phyloP scores from a whole-genome alignment of 30 jellyfish, hydroid and myxozoan species.

The Nemopilema nomurai region DNA sequence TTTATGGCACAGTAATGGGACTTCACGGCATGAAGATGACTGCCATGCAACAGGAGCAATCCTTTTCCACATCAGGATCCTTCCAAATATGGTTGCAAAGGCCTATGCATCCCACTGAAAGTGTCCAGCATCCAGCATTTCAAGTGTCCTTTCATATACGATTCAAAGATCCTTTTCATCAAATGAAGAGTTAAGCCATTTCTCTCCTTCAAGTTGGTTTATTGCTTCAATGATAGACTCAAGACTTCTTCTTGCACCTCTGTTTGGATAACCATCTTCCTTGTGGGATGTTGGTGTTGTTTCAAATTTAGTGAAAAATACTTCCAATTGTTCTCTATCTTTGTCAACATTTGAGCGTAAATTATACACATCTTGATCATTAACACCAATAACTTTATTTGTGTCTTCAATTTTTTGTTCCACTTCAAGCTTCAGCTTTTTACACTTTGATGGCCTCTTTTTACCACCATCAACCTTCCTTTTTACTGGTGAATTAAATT shows the following conservation, averaged over 20 bases:
- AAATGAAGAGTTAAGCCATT: slow-evolving; percentile 32
- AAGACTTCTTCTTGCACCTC: slow-evolving; percentile 89
- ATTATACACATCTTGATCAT: slow-evolving; percentile 36
- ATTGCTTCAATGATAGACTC: slow-evolving; percentile 96
- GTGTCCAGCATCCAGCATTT: no score
- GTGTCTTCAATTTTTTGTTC: slow-evolving; percentile 31
- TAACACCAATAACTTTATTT: slow-evolving; percentile 8
- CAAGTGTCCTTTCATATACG: background rate
- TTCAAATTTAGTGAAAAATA: slow-evolving; percentile 29
- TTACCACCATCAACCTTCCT: slow-evolving; percentile 38
- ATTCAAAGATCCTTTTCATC: slow-evolving; percentile 6
- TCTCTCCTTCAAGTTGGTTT: slow-evolving; percentile 88
- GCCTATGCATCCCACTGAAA: no score
- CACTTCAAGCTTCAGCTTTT: slow-evolving; percentile 42
- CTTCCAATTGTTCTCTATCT: slow-evolving; percentile 23
- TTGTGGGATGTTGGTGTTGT: slow-evolving; percentile 53
- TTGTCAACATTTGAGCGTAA: slow-evolving; percentile 36
- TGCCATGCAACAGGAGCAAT: no score
- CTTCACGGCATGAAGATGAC: no score
- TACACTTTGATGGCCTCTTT: slow-evolving; percentile 50
- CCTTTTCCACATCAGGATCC: no score
- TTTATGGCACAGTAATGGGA: no score
- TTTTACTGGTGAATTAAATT: slow-evolving; percentile 69
- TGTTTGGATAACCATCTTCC: slow-evolving; percentile 45
- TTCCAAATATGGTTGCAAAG: no score